Evolutionary conservation across 1,140 invertebrate genomes (phyloP).

Genomic region (Anoplophora glabripennis): DNA sequence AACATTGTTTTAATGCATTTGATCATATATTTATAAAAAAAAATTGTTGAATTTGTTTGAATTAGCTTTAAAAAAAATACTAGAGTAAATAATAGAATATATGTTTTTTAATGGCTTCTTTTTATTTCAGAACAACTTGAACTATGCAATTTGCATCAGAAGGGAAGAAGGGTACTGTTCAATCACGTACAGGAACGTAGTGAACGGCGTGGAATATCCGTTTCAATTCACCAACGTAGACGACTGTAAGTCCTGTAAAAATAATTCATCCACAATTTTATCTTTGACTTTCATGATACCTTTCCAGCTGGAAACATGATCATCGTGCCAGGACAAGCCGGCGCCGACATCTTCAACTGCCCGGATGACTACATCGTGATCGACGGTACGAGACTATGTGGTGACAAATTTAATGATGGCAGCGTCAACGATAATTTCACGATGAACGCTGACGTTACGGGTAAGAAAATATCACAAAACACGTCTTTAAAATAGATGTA

Average conservation of each 20-base stretch:
- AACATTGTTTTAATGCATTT: no score
- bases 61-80: no score
- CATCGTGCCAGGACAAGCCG: slow-evolving; percentile 64
- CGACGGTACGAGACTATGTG: slow-evolving; percentile 66
- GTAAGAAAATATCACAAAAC: slow-evolving; percentile 45
- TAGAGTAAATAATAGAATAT: no score
- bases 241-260: slow-evolving; percentile 46
- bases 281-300: slow-evolving; percentile 8
- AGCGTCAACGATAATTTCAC: slow-evolving; percentile 59
- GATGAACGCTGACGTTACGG: slow-evolving; percentile 63
- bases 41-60: no score
- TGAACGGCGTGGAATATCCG: slow-evolving; percentile 50
- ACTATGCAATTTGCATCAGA: slow-evolving; percentile 74
- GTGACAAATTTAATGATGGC: slow-evolving; percentile 71
- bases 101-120: neutral
- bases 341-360: slow-evolving; percentile 69
- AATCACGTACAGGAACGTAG: slow-evolving; percentile 57
- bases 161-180: slow-evolving; percentile 62
- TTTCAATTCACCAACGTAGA: slow-evolving; percentile 67
- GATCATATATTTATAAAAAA: no score
- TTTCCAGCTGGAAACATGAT: slow-evolving; percentile 56
- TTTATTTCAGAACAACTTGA: slow-evolving; percentile 68
- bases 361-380: slow-evolving; percentile 69
- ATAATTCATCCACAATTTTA: slow-evolving; percentile 4
- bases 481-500: no score